Evolutionary conservation across 2,888 invertebrate species (phyloP), one percentile per base, ranked within the genome.

Genomic region (Capitulum mitella): DNA sequence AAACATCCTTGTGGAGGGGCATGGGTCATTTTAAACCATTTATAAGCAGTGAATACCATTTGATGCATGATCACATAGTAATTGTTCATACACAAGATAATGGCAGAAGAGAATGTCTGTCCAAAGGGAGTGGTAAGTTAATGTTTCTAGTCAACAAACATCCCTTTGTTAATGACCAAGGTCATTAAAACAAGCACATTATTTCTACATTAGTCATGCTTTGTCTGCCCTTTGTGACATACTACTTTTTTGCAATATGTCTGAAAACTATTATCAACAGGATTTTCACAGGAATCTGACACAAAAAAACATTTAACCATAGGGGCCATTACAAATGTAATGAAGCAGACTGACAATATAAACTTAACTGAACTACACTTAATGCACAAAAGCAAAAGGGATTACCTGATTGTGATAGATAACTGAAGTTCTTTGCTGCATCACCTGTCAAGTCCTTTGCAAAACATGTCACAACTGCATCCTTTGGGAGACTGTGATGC

Each of bases 381-480:
- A 1, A 29, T n/a, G n/a, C 29, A 29, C 6, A 58, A n/a, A 0
- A n/a, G 8, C 5, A n/a, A 54, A 26, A 8, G 6, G 2, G 26
- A 58, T n/a, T 77, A 83, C 84, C 84, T 82, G 82, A 81, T 10
- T 83, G 80, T 64, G 80, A 77, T 19, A 84, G 79, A 29, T 77
- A 78, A 10, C 80, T 34, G 40, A 84, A 83, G 80, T 85, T 85
- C 5, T 79, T 78, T 14, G 77, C 79, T 10, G 83, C 83, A 81
- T 85, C 83, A 80, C 83, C 83, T 80, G 83, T 78, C 48, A 83
- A 83, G 14, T 81, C 82, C 32, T 83, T 81, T 82, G 88, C 87
- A 78, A 86, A 85, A 82, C 87, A 87, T 34, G 87, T 86, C 26
- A 87, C 84, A 26, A 86, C 82, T 46, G 84, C 81, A 58, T 85